Evolutionary conservation across 2,113 vertebrate genomes (phyloP).

Genomic region (Hepsetus odoe): DNA sequence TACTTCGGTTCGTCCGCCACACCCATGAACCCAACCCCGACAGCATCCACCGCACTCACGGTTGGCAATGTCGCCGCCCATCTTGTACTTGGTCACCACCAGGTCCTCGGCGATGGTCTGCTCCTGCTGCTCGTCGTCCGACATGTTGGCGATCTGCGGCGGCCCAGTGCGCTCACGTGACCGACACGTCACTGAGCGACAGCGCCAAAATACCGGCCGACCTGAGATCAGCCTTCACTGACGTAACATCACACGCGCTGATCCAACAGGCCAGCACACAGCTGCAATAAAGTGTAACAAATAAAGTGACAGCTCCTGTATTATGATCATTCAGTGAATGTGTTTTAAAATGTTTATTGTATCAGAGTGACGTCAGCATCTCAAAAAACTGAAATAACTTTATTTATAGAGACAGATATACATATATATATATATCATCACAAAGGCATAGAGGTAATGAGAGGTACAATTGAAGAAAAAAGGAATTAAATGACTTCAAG

Average conservation of each 20-base stretch:
- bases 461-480: background rate
- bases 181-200: background rate
- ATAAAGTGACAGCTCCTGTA: no score
- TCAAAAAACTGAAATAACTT: background rate
- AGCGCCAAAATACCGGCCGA: slow-evolving; percentile 9
- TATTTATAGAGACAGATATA: background rate
- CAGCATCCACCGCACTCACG: slow-evolving; percentile 88
- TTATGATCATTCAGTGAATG: no score
- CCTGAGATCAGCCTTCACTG: no score
- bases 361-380: no score
- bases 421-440: slow-evolving; percentile 18
- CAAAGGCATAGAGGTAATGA: slow-evolving; percentile 15
- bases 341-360: no score
- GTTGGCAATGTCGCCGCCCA: slow-evolving; percentile 93
- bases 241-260: no score
- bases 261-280: no score
- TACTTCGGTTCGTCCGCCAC: background rate
- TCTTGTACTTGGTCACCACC: slow-evolving; percentile 97
- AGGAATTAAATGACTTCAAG: slow-evolving; percentile 32
- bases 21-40: background rate
- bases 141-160: slow-evolving; percentile 86
- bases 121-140: slow-evolving; percentile 91
- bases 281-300: no score
- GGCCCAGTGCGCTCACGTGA: slow-evolving; percentile 13
- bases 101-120: slow-evolving; percentile 94